Base-by-base conservation (phyloP, 2,797 vertebrate genomes). In the Silurus lanzhouensis region DNA sequence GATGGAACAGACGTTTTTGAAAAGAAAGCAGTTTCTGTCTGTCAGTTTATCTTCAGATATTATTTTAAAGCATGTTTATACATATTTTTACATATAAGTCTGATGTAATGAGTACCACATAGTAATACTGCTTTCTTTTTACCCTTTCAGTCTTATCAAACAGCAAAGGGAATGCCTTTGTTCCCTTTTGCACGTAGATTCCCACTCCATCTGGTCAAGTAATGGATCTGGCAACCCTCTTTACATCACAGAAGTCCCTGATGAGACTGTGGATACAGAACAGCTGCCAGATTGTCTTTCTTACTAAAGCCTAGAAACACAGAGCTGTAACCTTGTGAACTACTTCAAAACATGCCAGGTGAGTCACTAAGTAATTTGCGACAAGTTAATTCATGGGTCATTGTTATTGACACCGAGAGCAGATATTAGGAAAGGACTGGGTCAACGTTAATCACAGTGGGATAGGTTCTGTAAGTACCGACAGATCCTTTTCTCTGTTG, bases 221-320 rank as follows among this genome's bases (percentile, higher is more conserved):
- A 81, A 76, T 82, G 63, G 82, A 83, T 87, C 81, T 89, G 81
- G 80, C 84, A 84, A 88, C 84, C 79, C 68, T 75, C 87, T 88
- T 87, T 93, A 90, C 90, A 89, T 92, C 91, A 90, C 85, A 4
- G 44, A 63, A 87, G 81, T 88, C 92, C 92, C 91, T 63, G 84
- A 89, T 90, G 90, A 90, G 91, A 91, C 87, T 83, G 89, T 83
- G 88, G 92, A 93, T 87, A 88, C 74, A 90, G 88, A 78, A 81
- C 88, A 90, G 89, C 91, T 95, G 93, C 94, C 94, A 94, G 90
- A 91, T 85, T 92, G 87, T 92, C 71, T 91, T 90, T 57, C 88
- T 93, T 95, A 94, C 93, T 94, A 93, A 94, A 93, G 90, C 22
- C 67, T 77, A 85, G 64, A 81, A 86, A 86, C 85, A 86, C 38